A percentile compares a stretch with the other conserved stretches of the same genome.
phyloP scores from a whole-genome alignment of 2,113 vertebrate species.

The Leptobrachium leishanense region DNA sequence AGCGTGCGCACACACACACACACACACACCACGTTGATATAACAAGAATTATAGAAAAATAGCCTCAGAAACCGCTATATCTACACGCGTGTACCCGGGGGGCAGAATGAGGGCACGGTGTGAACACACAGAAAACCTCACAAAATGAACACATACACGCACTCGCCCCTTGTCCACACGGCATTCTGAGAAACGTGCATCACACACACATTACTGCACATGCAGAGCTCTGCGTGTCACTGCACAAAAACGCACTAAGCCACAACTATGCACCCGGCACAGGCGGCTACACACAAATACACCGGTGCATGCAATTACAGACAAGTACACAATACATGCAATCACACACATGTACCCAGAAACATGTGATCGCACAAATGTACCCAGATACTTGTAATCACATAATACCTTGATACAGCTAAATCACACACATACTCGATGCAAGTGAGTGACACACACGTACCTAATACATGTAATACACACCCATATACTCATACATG shows the following conservation, averaged over 20 bases:
- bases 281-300: neutral
- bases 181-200: neutral
- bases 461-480: neutral
- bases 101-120: too few relatives aligned
- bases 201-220: neutral
- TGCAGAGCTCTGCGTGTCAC: neutral
- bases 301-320: neutral
- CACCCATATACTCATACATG: neutral
- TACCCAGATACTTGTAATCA: neutral
- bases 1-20: neutral
- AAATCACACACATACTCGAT: neutral
- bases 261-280: too few relatives aligned
- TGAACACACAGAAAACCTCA: neutral
- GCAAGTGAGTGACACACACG: neutral
- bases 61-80: too few relatives aligned
- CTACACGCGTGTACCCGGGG: too few relatives aligned
- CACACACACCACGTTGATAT: neutral
- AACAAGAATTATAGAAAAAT: too few relatives aligned
- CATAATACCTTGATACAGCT: too few relatives aligned
- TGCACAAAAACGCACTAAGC: too few relatives aligned
- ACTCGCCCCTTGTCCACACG: neutral
- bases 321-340: neutral
- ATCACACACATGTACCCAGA: neutral
- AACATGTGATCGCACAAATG: neutral
- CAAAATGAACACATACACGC: neutral